phyloP scores from a whole-genome alignment of 2,113 vertebrate genomes.

The Python bivittatus region DNA sequence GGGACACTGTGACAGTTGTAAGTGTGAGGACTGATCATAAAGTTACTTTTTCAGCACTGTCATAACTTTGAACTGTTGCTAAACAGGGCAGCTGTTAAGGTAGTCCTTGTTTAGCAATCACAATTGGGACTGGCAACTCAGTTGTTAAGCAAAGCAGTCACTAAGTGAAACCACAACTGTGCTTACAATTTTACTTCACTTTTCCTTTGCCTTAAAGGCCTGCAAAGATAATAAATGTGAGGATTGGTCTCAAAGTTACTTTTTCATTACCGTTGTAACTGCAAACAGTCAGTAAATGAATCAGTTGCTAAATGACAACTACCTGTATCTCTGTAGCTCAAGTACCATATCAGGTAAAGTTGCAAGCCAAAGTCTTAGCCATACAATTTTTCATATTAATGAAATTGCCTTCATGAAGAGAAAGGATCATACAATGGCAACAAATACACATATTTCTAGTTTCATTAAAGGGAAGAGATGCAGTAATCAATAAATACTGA shows the following conservation, averaged over 20 bases:
- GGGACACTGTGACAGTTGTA: not conserved
- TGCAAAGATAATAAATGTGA: not conserved
- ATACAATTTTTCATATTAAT: conserved; percentile 15
- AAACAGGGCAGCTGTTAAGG: not conserved
- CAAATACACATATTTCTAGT: conserved; percentile 1
- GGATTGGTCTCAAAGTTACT: not conserved
- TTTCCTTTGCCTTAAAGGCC: not conserved
- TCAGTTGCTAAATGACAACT: not conserved
- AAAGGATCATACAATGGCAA: not conserved
- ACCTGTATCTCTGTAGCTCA: not conserved
- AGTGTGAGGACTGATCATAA: not conserved
- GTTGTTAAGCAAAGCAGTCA: not conserved
- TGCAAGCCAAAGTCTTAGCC: not conserved
- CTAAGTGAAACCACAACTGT: not conserved
- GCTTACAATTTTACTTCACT: not conserved
- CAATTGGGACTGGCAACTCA: not conserved
- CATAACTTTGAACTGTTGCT: not conserved
- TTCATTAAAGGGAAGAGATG: conserved; percentile 26
- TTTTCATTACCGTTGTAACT: not conserved
- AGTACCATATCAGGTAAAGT: not conserved
- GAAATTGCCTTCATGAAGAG: conserved; percentile 23
- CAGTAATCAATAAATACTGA: conserved; percentile 26
- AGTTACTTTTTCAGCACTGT: not conserved
- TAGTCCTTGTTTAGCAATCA: not conserved
- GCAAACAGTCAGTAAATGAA: not conserved